Conservation (phyloP, 2,797 vertebrate genomes). For the Leptoclinus maculatus region DNA sequence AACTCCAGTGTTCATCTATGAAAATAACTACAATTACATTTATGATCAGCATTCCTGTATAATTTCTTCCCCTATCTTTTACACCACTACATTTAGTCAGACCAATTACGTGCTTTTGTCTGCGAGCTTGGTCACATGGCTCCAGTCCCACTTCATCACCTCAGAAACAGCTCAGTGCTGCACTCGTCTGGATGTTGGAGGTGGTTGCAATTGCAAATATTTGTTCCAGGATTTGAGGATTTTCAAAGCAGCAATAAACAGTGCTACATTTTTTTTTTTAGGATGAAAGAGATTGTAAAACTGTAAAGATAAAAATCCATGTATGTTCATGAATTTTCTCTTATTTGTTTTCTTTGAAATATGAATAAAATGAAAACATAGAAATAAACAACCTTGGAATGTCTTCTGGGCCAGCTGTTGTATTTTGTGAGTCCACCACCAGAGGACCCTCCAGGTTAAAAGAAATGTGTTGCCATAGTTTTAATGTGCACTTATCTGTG, state of each 20-base stretch:
- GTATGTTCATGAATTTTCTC: neutral
- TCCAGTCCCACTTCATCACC: neutral
- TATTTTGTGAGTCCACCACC: conserved; percentile 28
- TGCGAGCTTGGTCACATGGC: conserved; percentile 19
- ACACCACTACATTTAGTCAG: neutral
- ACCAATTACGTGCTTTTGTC: neutral
- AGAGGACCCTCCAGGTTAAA: conserved; percentile 47
- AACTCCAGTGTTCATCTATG: neutral
- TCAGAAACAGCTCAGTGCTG: conserved; percentile 61
- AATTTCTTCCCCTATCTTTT: neutral
- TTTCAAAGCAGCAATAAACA: neutral
- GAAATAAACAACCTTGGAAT: neutral
- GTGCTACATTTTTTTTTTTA: neutral
- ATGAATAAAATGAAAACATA: neutral
- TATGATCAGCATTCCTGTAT: neutral
- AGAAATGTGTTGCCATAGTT: neutral
- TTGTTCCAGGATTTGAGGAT: neutral
- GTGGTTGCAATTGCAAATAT: conserved; percentile 28
- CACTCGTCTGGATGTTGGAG: conserved; percentile 58
- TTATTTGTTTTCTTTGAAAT: neutral
- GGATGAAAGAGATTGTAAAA: neutral
- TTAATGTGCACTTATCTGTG: neutral
- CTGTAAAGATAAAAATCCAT: neutral
- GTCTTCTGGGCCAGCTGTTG: neutral
- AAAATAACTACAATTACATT: neutral